Conservation (phyloP, 2,888 invertebrate genomes). For the Hedya salicella region DNA sequence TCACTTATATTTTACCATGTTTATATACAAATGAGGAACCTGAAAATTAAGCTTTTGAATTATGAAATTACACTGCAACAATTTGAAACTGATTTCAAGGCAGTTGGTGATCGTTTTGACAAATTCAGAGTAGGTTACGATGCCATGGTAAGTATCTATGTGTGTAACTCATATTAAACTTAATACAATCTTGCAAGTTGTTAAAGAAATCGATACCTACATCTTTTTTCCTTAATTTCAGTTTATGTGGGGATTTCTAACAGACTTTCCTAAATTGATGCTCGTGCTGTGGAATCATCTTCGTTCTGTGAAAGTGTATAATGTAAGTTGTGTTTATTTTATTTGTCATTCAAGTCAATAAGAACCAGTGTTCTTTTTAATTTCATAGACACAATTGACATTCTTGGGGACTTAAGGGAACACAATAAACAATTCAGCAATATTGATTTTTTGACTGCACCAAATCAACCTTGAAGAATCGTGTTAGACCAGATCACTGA, state of each 20-base stretch:
- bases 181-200: not conserved
- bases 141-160: slow-evolving; percentile 21
- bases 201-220: no score
- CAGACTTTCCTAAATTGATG: slow-evolving; percentile 30
- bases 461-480: no score
- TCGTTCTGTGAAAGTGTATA: not conserved
- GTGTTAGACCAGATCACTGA: no score
- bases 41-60: slow-evolving; percentile 6
- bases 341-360: no score
- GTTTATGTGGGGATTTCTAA: slow-evolving; percentile 30
- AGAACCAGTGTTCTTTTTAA: no score
- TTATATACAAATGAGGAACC: slow-evolving; percentile 3
- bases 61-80: not conserved
- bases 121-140: slow-evolving; percentile 19
- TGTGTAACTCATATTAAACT: not conserved
- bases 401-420: no score
- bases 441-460: no score
- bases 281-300: slow-evolving; percentile 22
- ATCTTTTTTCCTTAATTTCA: not conserved
- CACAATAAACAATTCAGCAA: no score
- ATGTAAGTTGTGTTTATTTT: slow-evolving; percentile 6
- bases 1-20: slow-evolving; percentile 19
- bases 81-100: slow-evolving; percentile 11
- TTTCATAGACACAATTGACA: no score
- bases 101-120: slow-evolving; percentile 6